phyloP scores from a whole-genome alignment of 2,113 vertebrate genomes.

The Solenodon paradoxus region DNA sequence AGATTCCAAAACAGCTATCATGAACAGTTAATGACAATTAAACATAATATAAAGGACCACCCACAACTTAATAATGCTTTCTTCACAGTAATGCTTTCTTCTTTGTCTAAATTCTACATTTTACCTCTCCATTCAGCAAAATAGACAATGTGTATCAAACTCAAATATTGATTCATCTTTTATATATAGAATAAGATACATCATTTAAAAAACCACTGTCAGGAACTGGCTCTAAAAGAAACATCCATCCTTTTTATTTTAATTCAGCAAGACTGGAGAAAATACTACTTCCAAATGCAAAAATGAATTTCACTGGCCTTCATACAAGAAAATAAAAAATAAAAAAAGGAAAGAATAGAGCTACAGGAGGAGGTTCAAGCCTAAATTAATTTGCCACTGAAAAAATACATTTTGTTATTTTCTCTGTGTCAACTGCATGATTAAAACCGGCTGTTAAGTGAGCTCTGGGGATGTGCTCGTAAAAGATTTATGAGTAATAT shows the following conservation, averaged over 20 bases:
- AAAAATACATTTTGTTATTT: slow-evolving; percentile 94
- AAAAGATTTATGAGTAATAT: slow-evolving; percentile 94
- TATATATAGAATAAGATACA: slow-evolving; percentile 72
- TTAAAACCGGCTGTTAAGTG: slow-evolving; percentile 93
- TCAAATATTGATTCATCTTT: slow-evolving; percentile 66
- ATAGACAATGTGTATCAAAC: slow-evolving; percentile 70
- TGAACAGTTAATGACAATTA: slow-evolving; percentile 86
- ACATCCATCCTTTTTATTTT: slow-evolving; percentile 75
- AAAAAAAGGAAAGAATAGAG: slow-evolving; percentile 82
- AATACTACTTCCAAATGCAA: slow-evolving; percentile 77
- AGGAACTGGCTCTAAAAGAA: slow-evolving; percentile 78
- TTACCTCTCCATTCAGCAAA: slow-evolving; percentile 72
- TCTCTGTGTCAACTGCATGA: slow-evolving; percentile 92
- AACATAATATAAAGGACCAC: slow-evolving; percentile 83
- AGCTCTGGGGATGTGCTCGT: slow-evolving; percentile 91
- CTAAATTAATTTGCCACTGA: slow-evolving; percentile 92
- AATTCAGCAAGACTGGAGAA: slow-evolving; percentile 76
- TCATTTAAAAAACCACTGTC: slow-evolving; percentile 76
- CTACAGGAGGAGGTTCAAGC: slow-evolving; percentile 86
- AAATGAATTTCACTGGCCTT: slow-evolving; percentile 81
- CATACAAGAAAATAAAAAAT: slow-evolving; percentile 78
- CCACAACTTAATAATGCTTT: slow-evolving; percentile 86
- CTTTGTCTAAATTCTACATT: slow-evolving; percentile 79
- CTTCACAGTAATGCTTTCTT: slow-evolving; percentile 84
- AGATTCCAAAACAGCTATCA: slow-evolving; percentile 84